phyloP scores from a whole-genome alignment of 2,797 vertebrate genomes.

The Pampus argenteus region DNA sequence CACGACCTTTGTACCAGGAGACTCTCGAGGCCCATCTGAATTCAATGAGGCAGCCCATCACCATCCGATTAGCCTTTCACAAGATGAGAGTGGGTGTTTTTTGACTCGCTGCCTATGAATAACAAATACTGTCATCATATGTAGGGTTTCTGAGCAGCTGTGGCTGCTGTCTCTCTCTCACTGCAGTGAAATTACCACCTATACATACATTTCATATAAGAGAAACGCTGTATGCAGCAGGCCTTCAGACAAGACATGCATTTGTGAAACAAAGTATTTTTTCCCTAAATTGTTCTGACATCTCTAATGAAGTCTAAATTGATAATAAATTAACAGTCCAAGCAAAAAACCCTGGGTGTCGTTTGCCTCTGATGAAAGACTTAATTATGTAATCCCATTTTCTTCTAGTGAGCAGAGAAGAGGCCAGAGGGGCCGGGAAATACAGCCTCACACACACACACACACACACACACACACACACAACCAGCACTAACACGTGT shows the following conservation, averaged over 20 bases:
- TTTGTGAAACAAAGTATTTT: slow-evolving; percentile 43
- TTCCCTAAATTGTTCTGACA: slow-evolving; percentile 41
- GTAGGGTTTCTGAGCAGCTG: slow-evolving; percentile 25
- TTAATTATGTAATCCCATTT: slow-evolving; percentile 80
- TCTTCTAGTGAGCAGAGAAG: slow-evolving; percentile 59
- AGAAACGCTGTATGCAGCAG: neutral
- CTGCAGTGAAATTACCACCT: slow-evolving; percentile 1
- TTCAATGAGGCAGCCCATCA: slow-evolving; percentile 45
- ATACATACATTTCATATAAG: no score
- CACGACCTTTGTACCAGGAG: slow-evolving; percentile 43
- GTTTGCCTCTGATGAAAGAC: slow-evolving; percentile 68
- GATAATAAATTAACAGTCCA: slow-evolving; percentile 58
- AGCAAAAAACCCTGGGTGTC: slow-evolving; percentile 27
- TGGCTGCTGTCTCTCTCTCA: slow-evolving; percentile 1
- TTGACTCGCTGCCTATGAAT: slow-evolving; percentile 45
- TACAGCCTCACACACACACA: neutral
- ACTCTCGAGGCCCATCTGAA: slow-evolving; percentile 45
- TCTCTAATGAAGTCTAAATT: slow-evolving; percentile 68
- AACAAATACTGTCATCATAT: slow-evolving; percentile 29
- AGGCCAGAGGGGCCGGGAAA: slow-evolving; percentile 52
- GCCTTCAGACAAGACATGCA: no score
- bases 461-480: slow-evolving; percentile 8
- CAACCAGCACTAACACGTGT: neutral
- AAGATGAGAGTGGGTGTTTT: slow-evolving; percentile 20
- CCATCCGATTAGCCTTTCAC: slow-evolving; percentile 51